phyloP scores from a whole-genome alignment of 2,888 invertebrate species.

The Mayetiola destructor region DNA sequence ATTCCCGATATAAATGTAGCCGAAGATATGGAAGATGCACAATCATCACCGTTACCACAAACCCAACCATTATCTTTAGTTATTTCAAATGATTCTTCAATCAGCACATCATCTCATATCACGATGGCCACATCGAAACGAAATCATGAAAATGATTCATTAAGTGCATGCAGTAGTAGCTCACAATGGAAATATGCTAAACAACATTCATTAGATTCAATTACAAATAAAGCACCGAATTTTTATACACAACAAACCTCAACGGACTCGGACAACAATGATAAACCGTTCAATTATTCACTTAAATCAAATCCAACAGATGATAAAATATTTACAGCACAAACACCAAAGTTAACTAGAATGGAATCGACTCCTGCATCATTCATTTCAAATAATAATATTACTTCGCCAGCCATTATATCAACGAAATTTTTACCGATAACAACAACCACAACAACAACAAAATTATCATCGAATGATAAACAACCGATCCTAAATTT shows the following conservation, averaged over 20 bases:
- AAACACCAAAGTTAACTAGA: slow-evolving; percentile 19
- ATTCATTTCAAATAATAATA: slow-evolving; percentile 7
- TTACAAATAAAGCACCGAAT: neutral
- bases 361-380: slow-evolving; percentile 20
- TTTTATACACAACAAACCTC: neutral
- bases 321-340: neutral
- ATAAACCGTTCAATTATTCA: slow-evolving; percentile 2
- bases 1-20: slow-evolving; percentile 34
- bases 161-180: slow-evolving; percentile 13
- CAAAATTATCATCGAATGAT: neutral
- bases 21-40: slow-evolving; percentile 27
- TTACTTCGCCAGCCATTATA: neutral
- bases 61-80: neutral
- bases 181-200: slow-evolving; percentile 5
- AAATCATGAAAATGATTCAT: neutral
- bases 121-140: neutral
- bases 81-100: neutral
- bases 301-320: neutral
- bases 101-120: neutral
- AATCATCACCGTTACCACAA: neutral
- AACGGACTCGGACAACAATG: neutral
- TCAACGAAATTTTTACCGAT: neutral
- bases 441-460: neutral
- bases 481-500: neutral
- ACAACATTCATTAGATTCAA: slow-evolving; percentile 11